These are phyloP conservation scores for Allolobophora icterica DNA, from an alignment of 2,888 invertebrate genomes.

Conservation along the genomic window DNA sequence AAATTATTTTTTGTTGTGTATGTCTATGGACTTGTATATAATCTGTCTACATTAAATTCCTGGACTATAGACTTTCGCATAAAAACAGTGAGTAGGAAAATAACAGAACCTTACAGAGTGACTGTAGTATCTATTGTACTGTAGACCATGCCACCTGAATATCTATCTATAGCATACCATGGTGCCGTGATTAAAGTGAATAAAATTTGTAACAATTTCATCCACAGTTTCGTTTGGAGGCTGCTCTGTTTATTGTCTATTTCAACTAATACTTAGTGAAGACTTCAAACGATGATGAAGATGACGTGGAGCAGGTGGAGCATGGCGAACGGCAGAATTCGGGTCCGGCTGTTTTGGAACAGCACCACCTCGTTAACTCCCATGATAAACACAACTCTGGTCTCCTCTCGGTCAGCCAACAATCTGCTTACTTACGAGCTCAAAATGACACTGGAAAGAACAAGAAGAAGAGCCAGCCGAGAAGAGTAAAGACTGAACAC, in stretches of 20 bases:
- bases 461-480: background rate
- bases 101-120: too few species aligned
- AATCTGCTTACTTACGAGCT: conserved; percentile 20
- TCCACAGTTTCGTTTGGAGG: background rate
- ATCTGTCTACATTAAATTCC: too few species aligned
- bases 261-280: background rate
- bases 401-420: conserved; percentile 6
- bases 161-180: too few species aligned
- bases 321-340: background rate
- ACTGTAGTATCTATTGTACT: too few species aligned
- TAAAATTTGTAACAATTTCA: background rate
- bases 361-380: background rate
- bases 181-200: background rate
- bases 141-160: too few species aligned
- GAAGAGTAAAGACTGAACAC: background rate
- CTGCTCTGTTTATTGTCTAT: background rate
- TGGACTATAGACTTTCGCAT: too few species aligned
- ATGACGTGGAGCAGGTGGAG: background rate
- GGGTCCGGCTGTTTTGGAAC: background rate
- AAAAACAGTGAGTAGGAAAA: too few species aligned
- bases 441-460: background rate
- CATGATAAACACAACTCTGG: background rate
- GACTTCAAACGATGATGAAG: background rate
- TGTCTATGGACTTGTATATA: too few species aligned
- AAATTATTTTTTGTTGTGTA: too few species aligned